A percentile compares a stretch with the other conserved stretches of the same genome.
Conservation (phyloP, 2,113 vertebrate genomes). For the Nerophis lumbriciformis region DNA sequence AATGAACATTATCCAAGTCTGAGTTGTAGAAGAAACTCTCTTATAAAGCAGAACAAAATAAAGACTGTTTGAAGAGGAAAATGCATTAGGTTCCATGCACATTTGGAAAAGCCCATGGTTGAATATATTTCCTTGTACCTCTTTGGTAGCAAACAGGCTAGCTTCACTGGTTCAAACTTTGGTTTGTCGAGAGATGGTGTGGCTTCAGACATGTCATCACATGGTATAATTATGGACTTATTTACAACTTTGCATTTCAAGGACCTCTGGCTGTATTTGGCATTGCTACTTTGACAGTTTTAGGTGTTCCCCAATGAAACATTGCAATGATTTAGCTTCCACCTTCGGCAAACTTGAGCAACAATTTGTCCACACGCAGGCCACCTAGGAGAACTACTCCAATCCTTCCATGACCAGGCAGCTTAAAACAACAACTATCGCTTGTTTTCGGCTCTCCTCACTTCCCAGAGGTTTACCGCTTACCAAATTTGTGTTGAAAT, state of each 20-base stretch:
- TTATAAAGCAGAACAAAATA: neutral
- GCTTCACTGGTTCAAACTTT: conserved; percentile 32
- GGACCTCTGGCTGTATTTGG: conserved; percentile 43
- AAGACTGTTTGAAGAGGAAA: conserved; percentile 11
- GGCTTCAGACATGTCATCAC: conserved; percentile 54
- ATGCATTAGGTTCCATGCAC: conserved; percentile 11
- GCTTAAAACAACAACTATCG: conserved; percentile 22
- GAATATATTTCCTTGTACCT: conserved; percentile 23
- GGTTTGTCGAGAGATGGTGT: conserved; percentile 33
- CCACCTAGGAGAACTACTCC: conserved; percentile 55
- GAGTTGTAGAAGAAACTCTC: too few species aligned
- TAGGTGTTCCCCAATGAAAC: conserved; percentile 56
- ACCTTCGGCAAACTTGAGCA: conserved; percentile 62
- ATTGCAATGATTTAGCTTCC: conserved; percentile 56
- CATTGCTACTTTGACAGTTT: conserved; percentile 37
- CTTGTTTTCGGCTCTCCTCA: conserved; percentile 24
- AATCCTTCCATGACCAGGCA: conserved; percentile 25
- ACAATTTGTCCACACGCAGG: conserved; percentile 59
- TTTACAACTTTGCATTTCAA: conserved; percentile 50
- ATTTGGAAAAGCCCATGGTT: conserved; percentile 11
- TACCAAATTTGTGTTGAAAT: neutral
- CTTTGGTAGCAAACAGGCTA: neutral
- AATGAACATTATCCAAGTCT: too few species aligned
- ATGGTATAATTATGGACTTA: conserved; percentile 51
- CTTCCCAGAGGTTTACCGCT: conserved; percentile 19